Evolutionary conservation across 2,888 invertebrate genomes (phyloP).

Genomic region (Aromia moschata): DNA sequence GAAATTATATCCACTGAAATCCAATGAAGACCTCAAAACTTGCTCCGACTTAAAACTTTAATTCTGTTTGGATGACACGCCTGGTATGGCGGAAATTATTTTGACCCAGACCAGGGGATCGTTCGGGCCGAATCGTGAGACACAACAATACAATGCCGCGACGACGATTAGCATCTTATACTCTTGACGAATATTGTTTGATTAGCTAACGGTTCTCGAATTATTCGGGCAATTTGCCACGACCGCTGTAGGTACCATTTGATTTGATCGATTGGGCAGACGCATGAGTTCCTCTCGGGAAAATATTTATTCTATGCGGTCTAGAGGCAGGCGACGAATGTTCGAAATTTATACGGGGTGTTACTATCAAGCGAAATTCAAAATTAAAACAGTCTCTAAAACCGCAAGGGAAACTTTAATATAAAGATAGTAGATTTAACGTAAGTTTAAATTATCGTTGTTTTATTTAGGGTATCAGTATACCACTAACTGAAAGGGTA

Average conservation of each 20-base stretch:
- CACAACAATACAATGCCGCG: neutral
- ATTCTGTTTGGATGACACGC: neutral
- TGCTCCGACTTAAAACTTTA: no score
- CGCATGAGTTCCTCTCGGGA: neutral
- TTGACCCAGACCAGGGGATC: constrained; percentile 4
- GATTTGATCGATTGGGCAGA: neutral
- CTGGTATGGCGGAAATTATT: neutral
- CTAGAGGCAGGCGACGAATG: neutral
- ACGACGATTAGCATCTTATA: neutral
- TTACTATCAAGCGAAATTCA: no score
- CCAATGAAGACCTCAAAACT: no score
- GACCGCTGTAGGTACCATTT: neutral
- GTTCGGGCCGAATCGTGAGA: neutral
- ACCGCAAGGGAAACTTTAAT: no score
- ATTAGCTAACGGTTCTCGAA: neutral
- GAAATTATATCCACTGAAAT: no score
- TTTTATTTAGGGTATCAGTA: no score
- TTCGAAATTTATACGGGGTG: neutral
- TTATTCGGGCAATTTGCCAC: neutral
- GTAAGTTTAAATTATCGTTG: no score
- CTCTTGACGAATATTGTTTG: neutral
- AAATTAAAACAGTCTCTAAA: no score
- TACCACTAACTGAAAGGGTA: no score
- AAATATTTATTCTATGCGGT: neutral
- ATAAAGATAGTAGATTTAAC: no score